These are phyloP conservation scores for Apostichopus leukothele DNA, from an alignment of 53 echinoderm and acorn worm species.

Conservation along the genomic window DNA sequence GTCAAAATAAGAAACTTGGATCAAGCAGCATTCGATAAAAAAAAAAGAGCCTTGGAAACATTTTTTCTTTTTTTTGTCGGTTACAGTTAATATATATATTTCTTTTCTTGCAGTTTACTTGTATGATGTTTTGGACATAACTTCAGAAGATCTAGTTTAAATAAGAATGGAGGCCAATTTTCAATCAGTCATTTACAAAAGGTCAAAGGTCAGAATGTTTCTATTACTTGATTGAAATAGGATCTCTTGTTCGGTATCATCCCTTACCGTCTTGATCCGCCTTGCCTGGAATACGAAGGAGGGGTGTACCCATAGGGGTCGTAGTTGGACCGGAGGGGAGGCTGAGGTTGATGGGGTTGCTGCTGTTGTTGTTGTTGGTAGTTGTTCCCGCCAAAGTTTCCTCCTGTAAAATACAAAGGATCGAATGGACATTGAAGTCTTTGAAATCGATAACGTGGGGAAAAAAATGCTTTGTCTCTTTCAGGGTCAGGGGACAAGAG, in stretches of 20 bases:
- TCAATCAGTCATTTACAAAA: too few relatives aligned
- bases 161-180: too few relatives aligned
- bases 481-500: too few relatives aligned
- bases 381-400: constrained; percentile 41
- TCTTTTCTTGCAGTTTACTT: too few relatives aligned
- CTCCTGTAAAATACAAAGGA: constrained; percentile 22
- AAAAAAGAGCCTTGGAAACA: too few relatives aligned
- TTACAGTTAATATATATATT: too few relatives aligned
- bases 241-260: background rate
- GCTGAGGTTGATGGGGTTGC: background rate
- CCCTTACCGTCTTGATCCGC: constrained; percentile 36
- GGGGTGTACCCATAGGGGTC: constrained; percentile 51
- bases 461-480: too few relatives aligned
- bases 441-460: background rate
- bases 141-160: too few relatives aligned
- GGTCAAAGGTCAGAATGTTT: too few relatives aligned
- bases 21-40: background rate
- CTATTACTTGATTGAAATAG: too few relatives aligned
- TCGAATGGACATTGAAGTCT: background rate
- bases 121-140: too few relatives aligned
- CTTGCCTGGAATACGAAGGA: constrained; percentile 26
- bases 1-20: background rate
- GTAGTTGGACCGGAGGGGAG: constrained; percentile 29
- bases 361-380: background rate
- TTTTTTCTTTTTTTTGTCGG: too few relatives aligned